A percentile compares a stretch with the other conserved stretches of the same genome.
These are phyloP conservation scores for Drosophila atripex DNA, from an alignment of 2,888 invertebrate species.

Conservation along the genomic window DNA sequence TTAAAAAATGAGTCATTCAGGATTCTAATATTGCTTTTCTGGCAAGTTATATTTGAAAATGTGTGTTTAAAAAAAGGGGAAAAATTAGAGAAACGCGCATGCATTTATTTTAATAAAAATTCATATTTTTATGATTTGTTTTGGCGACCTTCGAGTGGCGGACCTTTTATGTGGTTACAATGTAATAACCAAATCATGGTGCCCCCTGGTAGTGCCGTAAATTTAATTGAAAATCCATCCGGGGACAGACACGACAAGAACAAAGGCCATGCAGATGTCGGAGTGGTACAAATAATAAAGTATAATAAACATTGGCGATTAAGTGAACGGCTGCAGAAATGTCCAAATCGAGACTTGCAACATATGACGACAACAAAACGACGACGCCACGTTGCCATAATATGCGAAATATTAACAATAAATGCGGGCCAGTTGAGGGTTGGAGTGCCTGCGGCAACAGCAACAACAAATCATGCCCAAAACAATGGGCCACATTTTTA, in stretches of 20 bases:
- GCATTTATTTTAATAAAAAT: too few species aligned
- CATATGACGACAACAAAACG: conserved; percentile 53
- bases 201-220: conserved; percentile 21
- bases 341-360: conserved; percentile 50
- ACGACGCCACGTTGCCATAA: conserved; percentile 67
- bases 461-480: conserved; percentile 81
- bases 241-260: conserved; percentile 27
- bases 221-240: conserved; percentile 33
- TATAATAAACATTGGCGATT: conserved; percentile 74
- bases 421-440: conserved; percentile 48
- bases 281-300: conserved; percentile 64
- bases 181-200: conserved; percentile 19
- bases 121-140: too few species aligned
- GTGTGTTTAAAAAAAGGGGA: neutral
- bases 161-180: conserved; percentile 1
- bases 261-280: conserved; percentile 73
- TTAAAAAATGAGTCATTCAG: conserved; percentile 3
- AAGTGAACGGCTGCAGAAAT: conserved; percentile 62
- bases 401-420: conserved; percentile 78
- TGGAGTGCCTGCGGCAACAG: neutral
- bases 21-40: neutral
- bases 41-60: neutral
- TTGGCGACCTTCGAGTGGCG: neutral
- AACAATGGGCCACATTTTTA: conserved; percentile 82
- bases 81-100: too few species aligned